Evolutionary conservation across 2,113 vertebrate species (phyloP).

Genomic region (Phalacrocorax brasilianus): DNA sequence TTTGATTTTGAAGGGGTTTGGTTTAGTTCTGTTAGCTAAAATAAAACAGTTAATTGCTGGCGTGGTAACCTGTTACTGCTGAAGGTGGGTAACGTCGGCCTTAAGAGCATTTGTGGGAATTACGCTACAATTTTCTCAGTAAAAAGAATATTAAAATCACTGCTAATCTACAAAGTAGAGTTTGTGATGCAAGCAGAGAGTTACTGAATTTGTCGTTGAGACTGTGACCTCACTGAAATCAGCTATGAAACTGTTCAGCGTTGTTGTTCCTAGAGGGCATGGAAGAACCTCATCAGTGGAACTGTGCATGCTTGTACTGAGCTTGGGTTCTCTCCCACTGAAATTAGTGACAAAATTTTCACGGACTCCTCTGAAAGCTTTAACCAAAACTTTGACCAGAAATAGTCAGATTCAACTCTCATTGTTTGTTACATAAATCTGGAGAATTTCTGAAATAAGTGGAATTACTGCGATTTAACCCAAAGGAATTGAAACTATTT

Average conservation of each 20-base stretch:
- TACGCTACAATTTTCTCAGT: not conserved
- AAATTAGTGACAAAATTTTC: not conserved
- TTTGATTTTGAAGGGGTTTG: not conserved
- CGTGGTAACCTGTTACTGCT: not conserved
- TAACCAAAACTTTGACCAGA: not conserved
- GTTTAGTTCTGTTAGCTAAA: not conserved
- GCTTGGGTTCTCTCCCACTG: not conserved
- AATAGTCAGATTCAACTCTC: not conserved
- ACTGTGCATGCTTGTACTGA: rapidly evolving
- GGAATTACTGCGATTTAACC: not conserved
- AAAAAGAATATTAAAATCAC: not conserved
- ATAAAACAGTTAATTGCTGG: not conserved
- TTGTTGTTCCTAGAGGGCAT: not conserved
- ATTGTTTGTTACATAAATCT: not conserved
- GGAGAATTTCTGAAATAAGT: not conserved
- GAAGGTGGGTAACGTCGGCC: not conserved
- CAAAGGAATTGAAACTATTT: not conserved
- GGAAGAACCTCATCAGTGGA: not conserved
- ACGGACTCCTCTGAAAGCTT: not conserved
- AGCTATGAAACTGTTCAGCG: not conserved
- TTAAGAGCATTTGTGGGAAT: not conserved
- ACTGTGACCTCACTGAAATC: not conserved
- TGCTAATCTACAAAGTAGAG: not conserved
- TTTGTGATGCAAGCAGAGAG: not conserved
- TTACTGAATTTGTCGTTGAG: not conserved